These are phyloP conservation scores for Hippolais icterina DNA, from an alignment of 2,113 vertebrate species.

Conservation along the genomic window DNA sequence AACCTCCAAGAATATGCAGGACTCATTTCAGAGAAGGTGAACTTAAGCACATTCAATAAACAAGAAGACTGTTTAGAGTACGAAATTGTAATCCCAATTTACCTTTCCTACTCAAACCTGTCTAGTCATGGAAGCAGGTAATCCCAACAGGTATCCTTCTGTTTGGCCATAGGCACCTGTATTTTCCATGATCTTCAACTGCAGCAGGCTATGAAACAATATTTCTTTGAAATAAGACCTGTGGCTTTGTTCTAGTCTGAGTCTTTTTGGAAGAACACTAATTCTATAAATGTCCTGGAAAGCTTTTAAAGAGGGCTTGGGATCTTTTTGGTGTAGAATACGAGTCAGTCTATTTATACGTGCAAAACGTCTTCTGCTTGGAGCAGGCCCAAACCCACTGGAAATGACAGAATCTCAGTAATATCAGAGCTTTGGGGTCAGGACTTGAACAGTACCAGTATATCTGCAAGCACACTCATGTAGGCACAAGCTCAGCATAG, in stretches of 20 bases:
- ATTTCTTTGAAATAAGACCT: background rate
- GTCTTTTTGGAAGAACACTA: background rate
- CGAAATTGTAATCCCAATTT: background rate
- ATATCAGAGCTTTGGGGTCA: background rate
- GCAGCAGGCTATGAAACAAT: background rate
- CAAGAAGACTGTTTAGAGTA: background rate
- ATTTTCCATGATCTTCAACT: background rate
- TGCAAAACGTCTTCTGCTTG: background rate
- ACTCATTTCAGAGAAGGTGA: background rate
- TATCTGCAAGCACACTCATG: background rate
- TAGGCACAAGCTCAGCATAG: background rate
- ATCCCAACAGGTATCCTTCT: background rate
- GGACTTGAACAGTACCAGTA: background rate
- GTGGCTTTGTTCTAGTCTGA: background rate
- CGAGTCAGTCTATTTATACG: rapidly evolving
- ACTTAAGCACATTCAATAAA: background rate
- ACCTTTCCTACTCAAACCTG: background rate
- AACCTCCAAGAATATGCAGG: background rate
- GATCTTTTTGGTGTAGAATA: background rate
- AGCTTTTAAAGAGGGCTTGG: background rate
- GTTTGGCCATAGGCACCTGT: background rate
- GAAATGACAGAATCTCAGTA: background rate
- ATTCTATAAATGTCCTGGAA: background rate
- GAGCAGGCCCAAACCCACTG: background rate
- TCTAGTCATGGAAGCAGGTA: background rate